A percentile compares a stretch with the other conserved stretches of the same genome.
Conservation (phyloP, 2,113 vertebrate species). For the Cynocephalus volans region DNA sequence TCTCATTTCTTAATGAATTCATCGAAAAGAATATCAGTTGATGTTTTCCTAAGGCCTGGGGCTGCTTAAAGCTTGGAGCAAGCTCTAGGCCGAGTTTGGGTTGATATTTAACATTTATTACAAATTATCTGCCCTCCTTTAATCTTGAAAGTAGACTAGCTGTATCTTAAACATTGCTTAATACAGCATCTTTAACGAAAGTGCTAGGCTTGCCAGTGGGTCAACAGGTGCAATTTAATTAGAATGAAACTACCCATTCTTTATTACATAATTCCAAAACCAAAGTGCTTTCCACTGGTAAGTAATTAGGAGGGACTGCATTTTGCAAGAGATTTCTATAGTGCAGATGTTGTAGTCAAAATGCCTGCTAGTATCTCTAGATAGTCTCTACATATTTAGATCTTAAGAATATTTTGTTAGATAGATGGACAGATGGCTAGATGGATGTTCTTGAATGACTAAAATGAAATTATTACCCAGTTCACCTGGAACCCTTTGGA, state of each 20-base stretch:
- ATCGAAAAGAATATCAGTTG: neutral
- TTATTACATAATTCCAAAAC: neutral
- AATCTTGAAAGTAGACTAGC: neutral
- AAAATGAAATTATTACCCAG: slow-evolving; percentile 23
- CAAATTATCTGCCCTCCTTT: neutral
- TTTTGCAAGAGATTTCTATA: slow-evolving; percentile 17
- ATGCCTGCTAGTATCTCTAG: neutral
- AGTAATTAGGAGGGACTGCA: neutral
- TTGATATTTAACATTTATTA: slow-evolving; percentile 9
- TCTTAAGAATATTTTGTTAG: neutral
- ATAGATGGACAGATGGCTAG: neutral
- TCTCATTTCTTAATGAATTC: slow-evolving; percentile 20
- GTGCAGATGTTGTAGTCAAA: neutral
- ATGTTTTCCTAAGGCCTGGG: neutral
- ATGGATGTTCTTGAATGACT: neutral
- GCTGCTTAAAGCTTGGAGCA: neutral
- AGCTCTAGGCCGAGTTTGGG: neutral
- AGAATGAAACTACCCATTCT: neutral
- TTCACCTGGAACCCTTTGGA: slow-evolving; percentile 4
- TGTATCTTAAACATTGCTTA: neutral
- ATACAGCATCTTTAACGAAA: neutral
- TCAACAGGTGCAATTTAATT: slow-evolving; percentile 8
- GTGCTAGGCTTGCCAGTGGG: neutral
- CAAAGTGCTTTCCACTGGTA: neutral
- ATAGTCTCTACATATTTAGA: neutral